Percentiles rank a stretch among this genome's conserved stretches.
phyloP scores from a whole-genome alignment of 2,113 vertebrate genomes.

The Pagrus major region DNA sequence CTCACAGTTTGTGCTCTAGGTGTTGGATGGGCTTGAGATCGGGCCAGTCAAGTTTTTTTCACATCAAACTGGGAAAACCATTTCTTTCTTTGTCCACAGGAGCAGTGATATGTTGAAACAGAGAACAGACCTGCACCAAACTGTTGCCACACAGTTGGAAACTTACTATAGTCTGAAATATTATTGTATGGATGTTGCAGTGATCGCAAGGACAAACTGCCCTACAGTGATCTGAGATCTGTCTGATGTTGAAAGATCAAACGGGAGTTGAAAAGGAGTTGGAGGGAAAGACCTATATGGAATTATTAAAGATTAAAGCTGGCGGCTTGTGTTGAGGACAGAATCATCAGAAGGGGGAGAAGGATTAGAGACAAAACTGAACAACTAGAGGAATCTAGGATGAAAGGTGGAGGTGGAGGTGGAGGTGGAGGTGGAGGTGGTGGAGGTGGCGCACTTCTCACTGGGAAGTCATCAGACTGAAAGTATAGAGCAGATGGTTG shows the following conservation, averaged over 20 bases:
- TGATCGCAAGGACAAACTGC: not conserved
- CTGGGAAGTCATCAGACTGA: not conserved
- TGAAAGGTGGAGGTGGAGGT: too few relatives aligned
- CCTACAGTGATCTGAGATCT: slow-evolving; percentile 9
- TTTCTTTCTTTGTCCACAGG: not conserved
- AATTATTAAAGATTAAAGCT: slow-evolving; percentile 23
- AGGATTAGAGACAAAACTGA: not conserved
- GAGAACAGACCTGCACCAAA: not conserved
- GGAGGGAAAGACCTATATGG: not conserved
- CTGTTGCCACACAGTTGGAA: not conserved
- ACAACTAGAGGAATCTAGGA: not conserved
- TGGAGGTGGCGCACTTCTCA: not conserved
- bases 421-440: too few relatives aligned
- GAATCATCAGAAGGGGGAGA: not conserved
- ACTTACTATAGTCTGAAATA: not conserved
- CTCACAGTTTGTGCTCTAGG: not conserved
- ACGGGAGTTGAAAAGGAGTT: not conserved
- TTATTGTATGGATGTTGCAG: not conserved
- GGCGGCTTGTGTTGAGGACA: not conserved
- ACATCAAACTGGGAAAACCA: too few relatives aligned
- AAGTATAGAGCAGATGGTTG: not conserved
- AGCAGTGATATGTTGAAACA: not conserved
- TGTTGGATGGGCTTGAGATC: not conserved
- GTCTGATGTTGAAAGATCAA: slow-evolving; percentile 20
- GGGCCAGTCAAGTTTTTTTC: not conserved